phyloP scores from a whole-genome alignment of 2,888 invertebrate species.

The Phortica magna region DNA sequence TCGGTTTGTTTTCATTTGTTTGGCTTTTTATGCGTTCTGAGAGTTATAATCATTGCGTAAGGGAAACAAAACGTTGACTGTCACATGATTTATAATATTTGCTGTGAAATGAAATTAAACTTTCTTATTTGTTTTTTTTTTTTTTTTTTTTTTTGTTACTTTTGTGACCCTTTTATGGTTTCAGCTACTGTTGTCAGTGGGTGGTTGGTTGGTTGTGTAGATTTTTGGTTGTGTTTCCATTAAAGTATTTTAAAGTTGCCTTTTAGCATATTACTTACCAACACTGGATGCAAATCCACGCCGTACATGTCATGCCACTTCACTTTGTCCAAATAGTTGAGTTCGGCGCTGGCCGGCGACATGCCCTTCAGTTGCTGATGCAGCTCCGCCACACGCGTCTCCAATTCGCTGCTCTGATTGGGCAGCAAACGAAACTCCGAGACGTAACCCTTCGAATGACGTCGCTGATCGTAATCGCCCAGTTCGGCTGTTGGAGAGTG shows the following conservation, averaged over 20 bases:
- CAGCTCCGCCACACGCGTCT: conserved; percentile 90
- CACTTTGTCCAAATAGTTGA: conserved; percentile 97
- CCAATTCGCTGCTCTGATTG: conserved; percentile 94
- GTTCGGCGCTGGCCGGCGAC: conserved; percentile 92
- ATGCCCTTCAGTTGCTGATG: conserved; percentile 88
- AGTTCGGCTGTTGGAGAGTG: conserved; percentile 87
- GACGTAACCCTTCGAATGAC: conserved; percentile 93
- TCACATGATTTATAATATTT: conserved; percentile 71
- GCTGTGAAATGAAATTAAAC: conserved; percentile 69
- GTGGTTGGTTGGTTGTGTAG: conserved; percentile 11
- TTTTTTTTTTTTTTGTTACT: too few species aligned
- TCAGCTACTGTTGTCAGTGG: conserved; percentile 32
- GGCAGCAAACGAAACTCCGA: conserved; percentile 96
- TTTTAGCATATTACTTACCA: conserved; percentile 82
- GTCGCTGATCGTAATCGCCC: conserved; percentile 94
- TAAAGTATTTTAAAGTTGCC: not conserved
- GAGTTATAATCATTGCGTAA: conserved; percentile 55
- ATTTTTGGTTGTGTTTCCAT: not conserved
- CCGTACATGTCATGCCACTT: conserved; percentile 99
- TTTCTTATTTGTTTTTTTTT: too few species aligned
- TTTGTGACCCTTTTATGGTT: conserved; percentile 58
- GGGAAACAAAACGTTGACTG: conserved; percentile 51
- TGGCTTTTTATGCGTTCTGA: conserved; percentile 40
- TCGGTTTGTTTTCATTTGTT: not conserved
- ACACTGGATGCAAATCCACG: conserved; percentile 96